phyloP scores from a whole-genome alignment of 1,140 invertebrate species.

The Eumeta japonica region DNA sequence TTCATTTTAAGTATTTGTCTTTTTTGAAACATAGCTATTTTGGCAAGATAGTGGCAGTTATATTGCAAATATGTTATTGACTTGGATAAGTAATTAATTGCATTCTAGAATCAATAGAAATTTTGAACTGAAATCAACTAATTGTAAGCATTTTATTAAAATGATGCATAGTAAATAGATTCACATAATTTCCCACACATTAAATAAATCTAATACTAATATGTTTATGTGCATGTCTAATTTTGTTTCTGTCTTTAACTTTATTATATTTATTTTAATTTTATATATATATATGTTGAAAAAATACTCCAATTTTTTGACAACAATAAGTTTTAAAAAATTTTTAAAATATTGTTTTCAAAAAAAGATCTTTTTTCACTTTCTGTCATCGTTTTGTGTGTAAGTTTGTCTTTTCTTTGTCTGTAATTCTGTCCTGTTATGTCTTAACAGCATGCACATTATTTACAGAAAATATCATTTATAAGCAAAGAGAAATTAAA shows the following conservation, averaged over 20 bases:
- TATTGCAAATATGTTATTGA: too few relatives aligned
- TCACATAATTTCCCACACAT: too few relatives aligned
- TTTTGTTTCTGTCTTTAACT: too few relatives aligned
- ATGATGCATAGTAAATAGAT: neutral
- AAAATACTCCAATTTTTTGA: neutral
- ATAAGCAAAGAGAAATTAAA: conserved; percentile 31
- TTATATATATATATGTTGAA: neutral
- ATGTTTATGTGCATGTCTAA: too few relatives aligned
- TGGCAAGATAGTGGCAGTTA: too few relatives aligned
- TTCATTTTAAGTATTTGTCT: neutral
- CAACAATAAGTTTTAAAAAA: neutral
- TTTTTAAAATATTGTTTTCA: too few relatives aligned
- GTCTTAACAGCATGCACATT: conserved; percentile 39
- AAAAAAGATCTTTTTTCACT: too few relatives aligned
- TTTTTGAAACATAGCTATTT: neutral
- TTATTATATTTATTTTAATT: neutral
- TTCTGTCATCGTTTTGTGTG: too few relatives aligned
- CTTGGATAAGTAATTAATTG: neutral
- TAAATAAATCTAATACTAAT: too few relatives aligned
- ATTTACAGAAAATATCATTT: conserved; percentile 44
- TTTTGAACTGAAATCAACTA: neutral
- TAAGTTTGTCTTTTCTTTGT: conserved; percentile 16
- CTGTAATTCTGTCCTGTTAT: conserved; percentile 31
- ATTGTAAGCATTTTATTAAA: neutral
- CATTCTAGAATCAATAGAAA: conserved; percentile 1